Evolutionary conservation across 2,888 invertebrate species (phyloP), one percentile per base, ranked within the genome.

Genomic region (Diplazon laetatorius): DNA sequence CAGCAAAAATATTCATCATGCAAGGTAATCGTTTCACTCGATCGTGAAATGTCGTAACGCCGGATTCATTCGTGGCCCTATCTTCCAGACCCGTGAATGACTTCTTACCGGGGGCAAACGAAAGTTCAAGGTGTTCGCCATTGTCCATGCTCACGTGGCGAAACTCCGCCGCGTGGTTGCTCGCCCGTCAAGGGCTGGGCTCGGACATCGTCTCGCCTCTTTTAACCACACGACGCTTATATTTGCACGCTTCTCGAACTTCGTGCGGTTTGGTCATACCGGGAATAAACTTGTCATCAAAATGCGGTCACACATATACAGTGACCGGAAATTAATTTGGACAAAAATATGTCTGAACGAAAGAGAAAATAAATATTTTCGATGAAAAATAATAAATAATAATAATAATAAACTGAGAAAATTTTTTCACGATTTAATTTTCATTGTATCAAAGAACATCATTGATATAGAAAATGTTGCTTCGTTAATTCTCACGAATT

Each of bases 91-190:
- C 37, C 72, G 68, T 68, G 83, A 76, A 82, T 76, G 57, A 68
- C 76, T 72, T 20, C 69, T 60, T 46, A 30, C 63, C 60, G 66
- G 82, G 82, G 84, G 83, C 77, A 83, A 70, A 73, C 35, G 60
- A 76, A 81, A 87, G 86, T 85, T 87, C 85, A 87, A 84, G 85
- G 85, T 79, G 76, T 42, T 55, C 59, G 78, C n/a, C 83, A 89
- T 89, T 89, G 88, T 89, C 81, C 80, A 86, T 88, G 88, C 62
- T 87, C 87, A 85, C 78, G 66, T 65, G 84, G 85, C 87, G 89
- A 85, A 85, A 87, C 88, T 88, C 70, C 74, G 74, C 66, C 39
- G n/a, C n/a, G 42, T 37, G 14, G 35, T 39, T 9, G 62, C 18
- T 22, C 48, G 37, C 18, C 83, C 82, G 86, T 87, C 88, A 88